Percentiles rank a stretch among this genome's conserved stretches.
Evolutionary conservation across 2,888 invertebrate species (phyloP).

Genomic region (Amphipyra tragopoginis): DNA sequence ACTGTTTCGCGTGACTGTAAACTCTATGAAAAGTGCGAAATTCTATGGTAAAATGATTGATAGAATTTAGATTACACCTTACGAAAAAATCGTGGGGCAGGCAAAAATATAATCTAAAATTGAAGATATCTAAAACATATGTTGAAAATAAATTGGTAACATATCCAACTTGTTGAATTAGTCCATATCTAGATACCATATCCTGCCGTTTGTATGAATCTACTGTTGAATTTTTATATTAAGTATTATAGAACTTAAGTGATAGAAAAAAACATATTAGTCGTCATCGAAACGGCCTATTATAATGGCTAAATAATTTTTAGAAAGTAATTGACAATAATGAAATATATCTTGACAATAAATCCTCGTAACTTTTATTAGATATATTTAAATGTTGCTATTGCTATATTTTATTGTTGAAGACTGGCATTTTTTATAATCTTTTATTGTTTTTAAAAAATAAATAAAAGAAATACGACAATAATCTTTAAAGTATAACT

Average conservation of each 20-base stretch:
- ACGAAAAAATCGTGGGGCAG: background rate
- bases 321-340: slow-evolving; percentile 48
- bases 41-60: background rate
- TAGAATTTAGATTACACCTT: background rate
- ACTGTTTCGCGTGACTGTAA: slow-evolving; percentile 1
- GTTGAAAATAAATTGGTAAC: slow-evolving; percentile 27
- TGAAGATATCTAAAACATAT: slow-evolving; percentile 36
- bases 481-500: slow-evolving; percentile 25
- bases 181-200: slow-evolving; percentile 48
- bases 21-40: background rate
- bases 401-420: slow-evolving; percentile 41
- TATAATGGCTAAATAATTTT: slow-evolving; percentile 28
- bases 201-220: slow-evolving; percentile 55
- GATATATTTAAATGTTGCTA: slow-evolving; percentile 29
- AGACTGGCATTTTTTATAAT: slow-evolving; percentile 53
- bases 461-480: slow-evolving; percentile 21
- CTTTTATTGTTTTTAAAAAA: slow-evolving; percentile 13
- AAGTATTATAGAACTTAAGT: slow-evolving; percentile 28
- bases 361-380: slow-evolving; percentile 29
- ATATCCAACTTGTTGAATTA: slow-evolving; percentile 40
- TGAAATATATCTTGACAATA: slow-evolving; percentile 37
- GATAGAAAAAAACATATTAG: slow-evolving; percentile 16
- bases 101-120: slow-evolving; percentile 10
- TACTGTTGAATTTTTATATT: slow-evolving; percentile 55
- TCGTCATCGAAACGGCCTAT: slow-evolving; percentile 38